Evolutionary conservation across 2,113 vertebrate genomes (phyloP).

Genomic region (Crotophaga sulcirostris): DNA sequence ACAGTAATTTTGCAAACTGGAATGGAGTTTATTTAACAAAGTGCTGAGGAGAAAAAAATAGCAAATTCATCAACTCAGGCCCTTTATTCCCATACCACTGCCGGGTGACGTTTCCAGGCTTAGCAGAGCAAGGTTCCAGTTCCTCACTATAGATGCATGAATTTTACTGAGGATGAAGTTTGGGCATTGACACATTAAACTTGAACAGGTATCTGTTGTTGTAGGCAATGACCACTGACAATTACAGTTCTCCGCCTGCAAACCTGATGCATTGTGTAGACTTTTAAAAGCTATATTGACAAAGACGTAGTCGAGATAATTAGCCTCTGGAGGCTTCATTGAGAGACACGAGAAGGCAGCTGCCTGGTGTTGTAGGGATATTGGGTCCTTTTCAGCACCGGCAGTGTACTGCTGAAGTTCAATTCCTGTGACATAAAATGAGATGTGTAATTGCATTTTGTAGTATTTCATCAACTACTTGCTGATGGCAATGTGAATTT

Average conservation of each 20-base stretch:
- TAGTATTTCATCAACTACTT: not conserved
- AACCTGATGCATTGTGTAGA: not conserved
- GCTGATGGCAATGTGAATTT: not conserved
- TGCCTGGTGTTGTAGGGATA: not conserved
- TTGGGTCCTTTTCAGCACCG: not conserved
- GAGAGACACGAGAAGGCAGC: not conserved
- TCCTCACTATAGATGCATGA: conserved; percentile 9
- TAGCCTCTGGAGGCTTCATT: not conserved
- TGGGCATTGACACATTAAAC: not conserved
- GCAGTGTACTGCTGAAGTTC: not conserved
- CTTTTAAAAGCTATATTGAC: conserved; percentile 40
- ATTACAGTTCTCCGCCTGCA: not conserved
- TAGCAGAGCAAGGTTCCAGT: not conserved
- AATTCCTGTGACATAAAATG: not conserved
- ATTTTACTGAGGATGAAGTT: not conserved
- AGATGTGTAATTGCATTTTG: not conserved
- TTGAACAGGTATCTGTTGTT: conserved; percentile 24
- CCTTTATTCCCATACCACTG: not conserved
- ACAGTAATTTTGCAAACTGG: not conserved
- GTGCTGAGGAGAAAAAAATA: not conserved
- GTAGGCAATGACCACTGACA: not conserved
- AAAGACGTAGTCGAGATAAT: conserved; percentile 15
- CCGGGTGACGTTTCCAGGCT: not conserved
- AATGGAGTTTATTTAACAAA: conserved; percentile 24
- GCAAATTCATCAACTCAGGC: not conserved